Conservation (phyloP, 2,797 vertebrate genomes). For the Phrynocephalus guinanensis region DNA sequence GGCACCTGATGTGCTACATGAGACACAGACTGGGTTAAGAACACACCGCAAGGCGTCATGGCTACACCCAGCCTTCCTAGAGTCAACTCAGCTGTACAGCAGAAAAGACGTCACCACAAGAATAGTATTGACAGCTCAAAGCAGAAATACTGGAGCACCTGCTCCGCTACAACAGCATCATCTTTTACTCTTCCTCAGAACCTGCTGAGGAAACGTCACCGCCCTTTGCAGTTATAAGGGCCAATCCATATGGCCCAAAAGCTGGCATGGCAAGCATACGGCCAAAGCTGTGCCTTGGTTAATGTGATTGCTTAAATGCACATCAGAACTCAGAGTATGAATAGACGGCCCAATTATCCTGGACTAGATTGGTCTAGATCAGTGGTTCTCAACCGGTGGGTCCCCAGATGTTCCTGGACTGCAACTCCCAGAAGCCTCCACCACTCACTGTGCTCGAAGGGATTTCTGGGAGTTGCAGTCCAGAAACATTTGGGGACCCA, state of each 20-base stretch:
- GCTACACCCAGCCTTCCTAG: slow-evolving; percentile 37
- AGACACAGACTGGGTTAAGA: slow-evolving; percentile 68
- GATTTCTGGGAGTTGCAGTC: too few relatives aligned
- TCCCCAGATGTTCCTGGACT: too few relatives aligned
- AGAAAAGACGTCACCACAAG: slow-evolving; percentile 56
- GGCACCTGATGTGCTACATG: slow-evolving; percentile 71
- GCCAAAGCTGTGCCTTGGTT: not conserved
- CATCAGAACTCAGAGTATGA: too few relatives aligned
- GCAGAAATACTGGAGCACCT: not conserved
- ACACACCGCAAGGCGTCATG: slow-evolving; percentile 22
- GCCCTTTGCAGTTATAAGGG: not conserved
- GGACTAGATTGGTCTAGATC: too few relatives aligned
- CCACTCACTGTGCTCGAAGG: too few relatives aligned
- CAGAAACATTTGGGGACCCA: too few relatives aligned
- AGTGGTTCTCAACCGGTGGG: too few relatives aligned
- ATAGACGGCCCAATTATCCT: too few relatives aligned
- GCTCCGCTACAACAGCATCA: not conserved
- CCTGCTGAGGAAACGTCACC: slow-evolving; percentile 20
- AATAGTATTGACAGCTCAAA: slow-evolving; percentile 22
- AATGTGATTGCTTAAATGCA: not conserved
- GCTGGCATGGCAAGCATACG: not conserved
- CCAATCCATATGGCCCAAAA: not conserved
- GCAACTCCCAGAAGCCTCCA: too few relatives aligned
- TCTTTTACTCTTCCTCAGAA: not conserved
- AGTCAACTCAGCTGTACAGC: slow-evolving; percentile 17